Base-by-base conservation (phyloP, 2,797 vertebrate genomes). In the Phoxinus dragarum region DNA sequence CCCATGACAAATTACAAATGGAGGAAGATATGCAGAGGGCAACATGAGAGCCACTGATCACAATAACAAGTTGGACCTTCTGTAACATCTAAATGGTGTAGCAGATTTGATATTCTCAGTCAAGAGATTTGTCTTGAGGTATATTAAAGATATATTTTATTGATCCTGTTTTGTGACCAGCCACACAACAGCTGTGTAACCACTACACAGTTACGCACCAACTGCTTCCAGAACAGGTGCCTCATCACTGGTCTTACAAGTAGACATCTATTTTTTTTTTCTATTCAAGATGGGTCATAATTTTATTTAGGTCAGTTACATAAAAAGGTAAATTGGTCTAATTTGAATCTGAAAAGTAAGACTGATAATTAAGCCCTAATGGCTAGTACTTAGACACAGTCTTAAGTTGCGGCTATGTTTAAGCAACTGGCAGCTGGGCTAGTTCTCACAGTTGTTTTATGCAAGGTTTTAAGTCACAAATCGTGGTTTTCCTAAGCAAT, bases 1-100 rank as follows among this genome's bases (percentile, higher is more conserved):
- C 44, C 52, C 68, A 23, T 27, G 64, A 84, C 74, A 89, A 85
- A 89, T 87, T 84, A 88, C 81, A 86, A 82, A 88, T 84, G 86
- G 71, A 72, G 34, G 49, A 84, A 88, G 85, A 89, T 75, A 87
- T 40, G 17, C 54, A 21, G 36, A 75, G 66, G 40, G 59, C 64
- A 23, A 59, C 56, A 61, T 38, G 72, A 42, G 49, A 59, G 38
- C 17, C 23, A 31, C 6, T 79, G 31, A 74, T 59, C 11, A 44
- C 34, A 73, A 52, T 47, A 61, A 27, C 16, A n/a, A 42, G 21
- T 10, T 56, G 54, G 54, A 59, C 14, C 34, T 38, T 23, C 38
- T 40, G 74, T 16, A 23, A 34, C 31, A 14, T 38, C 49, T 23
- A 76, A 76, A 38, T 54, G 6, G 52, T 17, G 2, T 10, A n/a